phyloP scores from a whole-genome alignment of 30 jellyfish, hydroid and myxozoan genomes.

The Haliclystus octoradiatus region DNA sequence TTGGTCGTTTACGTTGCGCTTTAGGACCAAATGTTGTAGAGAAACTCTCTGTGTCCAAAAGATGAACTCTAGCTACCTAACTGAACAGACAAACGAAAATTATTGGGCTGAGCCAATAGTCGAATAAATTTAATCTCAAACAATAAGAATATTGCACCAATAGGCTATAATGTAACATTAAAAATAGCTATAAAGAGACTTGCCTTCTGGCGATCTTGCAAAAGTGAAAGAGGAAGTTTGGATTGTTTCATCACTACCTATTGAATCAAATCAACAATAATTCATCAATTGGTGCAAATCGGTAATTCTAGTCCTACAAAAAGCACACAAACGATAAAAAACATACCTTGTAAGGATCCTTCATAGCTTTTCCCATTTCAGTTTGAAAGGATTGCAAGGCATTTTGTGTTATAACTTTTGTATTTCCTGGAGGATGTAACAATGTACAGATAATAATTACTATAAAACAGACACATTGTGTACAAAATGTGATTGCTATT shows the following conservation, averaged over 20 bases:
- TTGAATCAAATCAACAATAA: not conserved
- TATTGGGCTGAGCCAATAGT: no score
- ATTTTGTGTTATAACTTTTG: conserved; percentile 84
- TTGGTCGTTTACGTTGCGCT: conserved; percentile 89
- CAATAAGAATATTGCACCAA: no score
- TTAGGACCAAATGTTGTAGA: conserved; percentile 85
- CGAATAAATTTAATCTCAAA: no score
- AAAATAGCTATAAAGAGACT: no score
- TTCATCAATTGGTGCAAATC: not conserved
- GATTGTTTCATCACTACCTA: conserved; percentile 92
- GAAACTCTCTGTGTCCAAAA: conserved; percentile 92
- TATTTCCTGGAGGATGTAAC: conserved; percentile 66
- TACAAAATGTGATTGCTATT: no score
- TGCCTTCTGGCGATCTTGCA: conserved; percentile 96
- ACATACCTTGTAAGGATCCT: conserved; percentile 90
- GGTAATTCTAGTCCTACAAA: not conserved
- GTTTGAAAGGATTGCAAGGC: conserved; percentile 81
- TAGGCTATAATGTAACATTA: no score
- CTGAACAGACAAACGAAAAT: no score
- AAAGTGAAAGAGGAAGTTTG: conserved; percentile 81
- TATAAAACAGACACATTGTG: no score
- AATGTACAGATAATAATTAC: no score
- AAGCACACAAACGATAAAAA: not conserved
- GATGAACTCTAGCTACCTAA: conserved; percentile 90
- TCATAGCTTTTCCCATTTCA: conserved; percentile 76